Conservation (phyloP, 2,113 vertebrate species). For the Choloepus hoffmanni region DNA sequence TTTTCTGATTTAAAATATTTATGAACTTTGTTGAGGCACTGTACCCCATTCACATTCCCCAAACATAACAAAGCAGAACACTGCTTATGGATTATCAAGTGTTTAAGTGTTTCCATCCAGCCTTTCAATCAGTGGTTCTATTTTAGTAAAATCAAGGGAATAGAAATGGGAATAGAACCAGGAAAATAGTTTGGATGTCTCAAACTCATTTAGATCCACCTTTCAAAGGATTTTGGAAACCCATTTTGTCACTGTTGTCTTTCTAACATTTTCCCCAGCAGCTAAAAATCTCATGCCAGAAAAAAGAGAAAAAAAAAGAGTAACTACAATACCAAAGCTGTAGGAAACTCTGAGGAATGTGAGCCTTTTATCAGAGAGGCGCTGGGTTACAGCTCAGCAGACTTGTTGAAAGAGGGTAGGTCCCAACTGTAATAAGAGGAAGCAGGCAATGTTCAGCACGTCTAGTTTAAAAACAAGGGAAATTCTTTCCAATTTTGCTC, state of each 20-base stretch:
- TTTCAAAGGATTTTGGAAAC: slow-evolving; percentile 49
- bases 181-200: slow-evolving; percentile 12
- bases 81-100: not conserved
- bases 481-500: slow-evolving; percentile 21
- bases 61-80: not conserved
- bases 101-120: not conserved
- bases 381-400: not conserved
- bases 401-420: slow-evolving; percentile 40
- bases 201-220: slow-evolving; percentile 35
- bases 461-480: not conserved
- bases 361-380: slow-evolving; percentile 11
- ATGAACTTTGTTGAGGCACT: not conserved
- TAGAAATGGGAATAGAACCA: not conserved
- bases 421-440: not conserved
- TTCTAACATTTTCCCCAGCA: slow-evolving; percentile 49
- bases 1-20: not conserved
- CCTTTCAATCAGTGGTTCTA: slow-evolving; percentile 1
- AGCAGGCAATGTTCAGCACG: not conserved
- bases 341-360: slow-evolving; percentile 27
- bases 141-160: slow-evolving; percentile 39
- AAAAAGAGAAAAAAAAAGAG: not conserved
- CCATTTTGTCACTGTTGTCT: not conserved
- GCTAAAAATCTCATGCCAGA: not conserved
- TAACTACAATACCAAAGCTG: not conserved
- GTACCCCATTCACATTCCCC: not conserved